Base-by-base conservation (phyloP, 2,888 invertebrate species). In the Tipula confusa region DNA sequence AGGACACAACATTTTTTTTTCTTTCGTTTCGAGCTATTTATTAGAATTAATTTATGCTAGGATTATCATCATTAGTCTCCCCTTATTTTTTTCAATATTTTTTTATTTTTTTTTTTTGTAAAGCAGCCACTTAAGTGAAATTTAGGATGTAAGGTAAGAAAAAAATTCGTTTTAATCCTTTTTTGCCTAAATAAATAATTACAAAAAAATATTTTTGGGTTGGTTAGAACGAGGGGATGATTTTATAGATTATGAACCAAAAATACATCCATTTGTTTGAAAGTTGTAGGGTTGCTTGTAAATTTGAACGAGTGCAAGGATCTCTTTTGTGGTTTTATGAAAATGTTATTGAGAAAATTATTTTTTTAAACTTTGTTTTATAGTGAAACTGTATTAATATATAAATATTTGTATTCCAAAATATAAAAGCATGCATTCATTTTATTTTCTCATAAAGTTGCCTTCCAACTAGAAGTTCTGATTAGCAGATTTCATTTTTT, bases 131-230 rank as follows among this genome's bases (percentile, higher is more conserved):
- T 64, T 24, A 24, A 24, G 24, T 18, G 24, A 64, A 18, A 18
- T 64, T 64, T n/a, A n/a, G 24, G 7, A 6, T 38, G 38, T 64
- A 64, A 18, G 64, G 64, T 64, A 64, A 64, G 64, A 24, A 24
- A 43, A 43, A 43, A n/a, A 43, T 43, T 43, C 2, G n/a, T 3
- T 64, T 64, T 64, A 64, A 64, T 64, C 64, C 64, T 64, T 64
- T 64, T 64, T 64, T 64, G 64, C 64, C 64, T 64, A 64, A 64
- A 64, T 64, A 64, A 64, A 64, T 64, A 64, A 64, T 64, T 64
- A 64, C 24, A 64, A 24, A 1, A 64, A 43, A 15, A 24, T 64
- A 24, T 64, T 64, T 64, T 64, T 64, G 64, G 64, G 1, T 64
- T 64, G 24, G 64, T 24, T n/a, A 64, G 24, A 64, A 64, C 9